These are phyloP conservation scores for Nasonia oneida DNA, from an alignment of 2,888 invertebrate genomes.

Conservation along the genomic window DNA sequence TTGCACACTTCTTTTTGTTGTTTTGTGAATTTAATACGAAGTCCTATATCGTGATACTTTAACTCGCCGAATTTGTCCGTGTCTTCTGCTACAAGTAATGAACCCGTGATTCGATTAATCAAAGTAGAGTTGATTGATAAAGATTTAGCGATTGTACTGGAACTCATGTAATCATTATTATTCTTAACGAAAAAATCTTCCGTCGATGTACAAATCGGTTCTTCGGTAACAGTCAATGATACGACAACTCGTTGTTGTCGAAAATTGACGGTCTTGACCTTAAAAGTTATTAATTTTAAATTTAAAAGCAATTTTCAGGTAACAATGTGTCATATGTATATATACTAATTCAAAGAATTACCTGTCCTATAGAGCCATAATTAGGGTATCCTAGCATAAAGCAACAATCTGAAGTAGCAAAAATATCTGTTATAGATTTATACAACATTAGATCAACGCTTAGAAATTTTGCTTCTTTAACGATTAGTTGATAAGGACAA, in stretches of 20 bases:
- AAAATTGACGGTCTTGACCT: constrained; percentile 81
- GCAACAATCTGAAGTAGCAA: constrained; percentile 84
- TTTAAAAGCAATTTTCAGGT: not conserved
- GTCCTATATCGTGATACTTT: constrained; percentile 90
- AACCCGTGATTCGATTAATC: constrained; percentile 92
- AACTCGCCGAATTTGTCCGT: constrained; percentile 74
- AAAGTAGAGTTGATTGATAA: constrained; percentile 86
- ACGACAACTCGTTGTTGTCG: constrained; percentile 84
- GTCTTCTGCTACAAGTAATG: constrained; percentile 83
- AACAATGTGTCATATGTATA: constrained; percentile 56
- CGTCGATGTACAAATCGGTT: constrained; percentile 80
- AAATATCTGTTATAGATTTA: constrained; percentile 83
- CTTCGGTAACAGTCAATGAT: constrained; percentile 79
- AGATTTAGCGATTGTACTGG: constrained; percentile 82
- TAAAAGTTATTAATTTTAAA: constrained; percentile 45
- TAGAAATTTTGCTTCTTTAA: constrained; percentile 80
- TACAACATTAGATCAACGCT: constrained; percentile 78
- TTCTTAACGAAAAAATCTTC: constrained; percentile 70
- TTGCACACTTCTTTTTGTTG: constrained; percentile 83
- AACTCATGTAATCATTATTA: constrained; percentile 80
- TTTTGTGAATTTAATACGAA: constrained; percentile 94
- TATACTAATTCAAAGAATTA: constrained; percentile 72
- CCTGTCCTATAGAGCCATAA: constrained; percentile 90
- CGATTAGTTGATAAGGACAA: constrained; percentile 87
- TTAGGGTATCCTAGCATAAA: constrained; percentile 90